Conservation (phyloP, 2,113 vertebrate species). For the Malurus alboscapulatus region DNA sequence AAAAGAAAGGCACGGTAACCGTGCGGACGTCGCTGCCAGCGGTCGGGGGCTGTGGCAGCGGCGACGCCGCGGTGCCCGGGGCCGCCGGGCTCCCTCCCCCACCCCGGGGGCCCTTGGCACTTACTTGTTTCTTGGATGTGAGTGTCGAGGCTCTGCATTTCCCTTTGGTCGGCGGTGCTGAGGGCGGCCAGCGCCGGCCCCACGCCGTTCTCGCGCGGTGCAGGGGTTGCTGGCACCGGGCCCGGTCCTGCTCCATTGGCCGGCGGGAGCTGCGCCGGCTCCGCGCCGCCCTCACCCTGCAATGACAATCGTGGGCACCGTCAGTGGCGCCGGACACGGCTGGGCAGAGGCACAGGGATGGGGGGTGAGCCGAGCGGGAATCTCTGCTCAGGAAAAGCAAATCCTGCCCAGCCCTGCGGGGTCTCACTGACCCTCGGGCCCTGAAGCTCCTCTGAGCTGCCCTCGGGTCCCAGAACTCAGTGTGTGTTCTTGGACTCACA, state of each 20-base stretch:
- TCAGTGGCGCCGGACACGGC: neutral
- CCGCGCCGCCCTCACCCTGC: conserved; percentile 85
- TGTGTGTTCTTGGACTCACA: neutral
- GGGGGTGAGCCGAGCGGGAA: fast-evolving
- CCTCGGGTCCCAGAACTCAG: neutral
- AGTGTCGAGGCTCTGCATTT: conserved; percentile 85
- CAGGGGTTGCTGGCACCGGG: conserved; percentile 29
- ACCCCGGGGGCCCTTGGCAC: conserved; percentile 52
- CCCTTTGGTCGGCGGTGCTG: conserved; percentile 79
- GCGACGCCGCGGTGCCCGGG: neutral
- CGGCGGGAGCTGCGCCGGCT: conserved; percentile 72
- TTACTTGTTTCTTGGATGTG: conserved; percentile 96
- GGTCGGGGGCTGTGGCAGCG: neutral
- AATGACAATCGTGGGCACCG: conserved; percentile 49
- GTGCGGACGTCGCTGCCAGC: neutral
- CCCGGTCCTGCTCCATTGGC: conserved; percentile 56
- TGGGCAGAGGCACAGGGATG: neutral
- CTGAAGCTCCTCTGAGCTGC: fast-evolving
- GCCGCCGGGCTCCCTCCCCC: neutral
- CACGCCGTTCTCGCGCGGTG: conserved; percentile 82
- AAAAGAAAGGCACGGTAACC: conserved; percentile 4
- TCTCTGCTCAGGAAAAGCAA: fast-evolving
- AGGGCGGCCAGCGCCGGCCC: conserved; percentile 72
- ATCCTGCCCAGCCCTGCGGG: neutral
- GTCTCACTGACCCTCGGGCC: neutral